A percentile compares a stretch with the other conserved stretches of the same genome.
Conservation (phyloP, 1,140 invertebrate genomes). For the Magallana ariakensis region DNA sequence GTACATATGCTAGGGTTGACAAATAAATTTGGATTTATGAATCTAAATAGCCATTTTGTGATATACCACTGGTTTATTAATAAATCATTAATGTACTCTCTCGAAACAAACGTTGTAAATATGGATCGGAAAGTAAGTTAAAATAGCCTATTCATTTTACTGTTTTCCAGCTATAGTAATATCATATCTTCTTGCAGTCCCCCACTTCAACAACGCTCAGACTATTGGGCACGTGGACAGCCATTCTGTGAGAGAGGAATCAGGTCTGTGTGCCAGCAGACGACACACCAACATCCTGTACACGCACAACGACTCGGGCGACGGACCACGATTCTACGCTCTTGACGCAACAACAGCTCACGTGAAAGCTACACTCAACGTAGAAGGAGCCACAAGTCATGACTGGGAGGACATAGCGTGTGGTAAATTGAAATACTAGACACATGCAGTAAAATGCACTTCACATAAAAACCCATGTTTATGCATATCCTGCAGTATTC, state of each 20-base stretch:
- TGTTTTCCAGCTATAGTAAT: too few relatives aligned
- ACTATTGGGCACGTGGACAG: constrained; percentile 29
- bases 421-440: constrained; percentile 29
- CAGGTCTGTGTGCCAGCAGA: constrained; percentile 56
- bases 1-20: too few relatives aligned
- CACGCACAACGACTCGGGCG: constrained; percentile 55
- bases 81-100: too few relatives aligned
- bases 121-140: too few relatives aligned
- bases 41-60: too few relatives aligned
- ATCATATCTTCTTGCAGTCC: background rate
- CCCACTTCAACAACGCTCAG: constrained; percentile 36
- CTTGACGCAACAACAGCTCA: constrained; percentile 41
- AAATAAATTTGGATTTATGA: too few relatives aligned
- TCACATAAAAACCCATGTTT: too few relatives aligned
- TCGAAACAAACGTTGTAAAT: too few relatives aligned
- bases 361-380: constrained; percentile 43
- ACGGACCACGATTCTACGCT: constrained; percentile 44
- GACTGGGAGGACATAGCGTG: constrained; percentile 61
- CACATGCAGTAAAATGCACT: too few relatives aligned
- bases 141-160: too few relatives aligned
- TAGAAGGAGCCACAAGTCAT: constrained; percentile 45
- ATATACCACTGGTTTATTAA: too few relatives aligned
- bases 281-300: constrained; percentile 52
- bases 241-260: constrained; percentile 25
- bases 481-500: too few relatives aligned